Evolutionary conservation across 37 sponge, comb jelly and placozoan genomes (phyloP).

Genomic region (Petrosia ficiformis): DNA sequence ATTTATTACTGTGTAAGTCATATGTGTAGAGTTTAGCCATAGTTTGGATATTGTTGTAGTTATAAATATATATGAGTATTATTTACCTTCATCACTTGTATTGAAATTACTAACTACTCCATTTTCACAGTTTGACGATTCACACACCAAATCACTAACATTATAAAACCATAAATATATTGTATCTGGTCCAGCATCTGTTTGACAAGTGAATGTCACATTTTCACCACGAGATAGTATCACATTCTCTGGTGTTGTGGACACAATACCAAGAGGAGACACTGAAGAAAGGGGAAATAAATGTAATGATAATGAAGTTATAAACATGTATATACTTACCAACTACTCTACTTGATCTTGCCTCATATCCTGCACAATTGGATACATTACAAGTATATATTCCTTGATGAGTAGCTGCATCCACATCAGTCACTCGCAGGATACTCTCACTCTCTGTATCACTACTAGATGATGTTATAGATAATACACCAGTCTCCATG

Average conservation of each 20-base stretch:
- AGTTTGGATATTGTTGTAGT: too few relatives aligned
- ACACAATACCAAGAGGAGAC: neutral
- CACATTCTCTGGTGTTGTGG: neutral
- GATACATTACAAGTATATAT: conserved; percentile 10
- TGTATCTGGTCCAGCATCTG: conserved; percentile 2
- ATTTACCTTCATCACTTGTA: too few relatives aligned
- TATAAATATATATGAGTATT: too few relatives aligned
- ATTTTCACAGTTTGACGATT: too few relatives aligned
- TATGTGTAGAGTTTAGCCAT: neutral
- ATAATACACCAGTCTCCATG: too few relatives aligned
- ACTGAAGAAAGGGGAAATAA: neutral
- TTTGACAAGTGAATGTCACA: conserved; percentile 7
- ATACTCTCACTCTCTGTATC: too few relatives aligned
- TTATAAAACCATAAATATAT: too few relatives aligned
- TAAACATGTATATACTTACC: neutral
- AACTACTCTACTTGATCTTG: neutral
- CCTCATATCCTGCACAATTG: conserved; percentile 1
- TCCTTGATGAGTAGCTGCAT: conserved; percentile 1
- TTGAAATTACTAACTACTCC: too few relatives aligned
- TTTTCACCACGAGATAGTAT: neutral
- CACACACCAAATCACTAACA: too few relatives aligned
- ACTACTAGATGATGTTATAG: too few relatives aligned
- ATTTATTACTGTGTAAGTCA: neutral
- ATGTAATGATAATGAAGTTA: neutral
- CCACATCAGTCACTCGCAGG: neutral